phyloP scores from a whole-genome alignment of 1,140 invertebrate genomes.

The Littorina saxatilis region DNA sequence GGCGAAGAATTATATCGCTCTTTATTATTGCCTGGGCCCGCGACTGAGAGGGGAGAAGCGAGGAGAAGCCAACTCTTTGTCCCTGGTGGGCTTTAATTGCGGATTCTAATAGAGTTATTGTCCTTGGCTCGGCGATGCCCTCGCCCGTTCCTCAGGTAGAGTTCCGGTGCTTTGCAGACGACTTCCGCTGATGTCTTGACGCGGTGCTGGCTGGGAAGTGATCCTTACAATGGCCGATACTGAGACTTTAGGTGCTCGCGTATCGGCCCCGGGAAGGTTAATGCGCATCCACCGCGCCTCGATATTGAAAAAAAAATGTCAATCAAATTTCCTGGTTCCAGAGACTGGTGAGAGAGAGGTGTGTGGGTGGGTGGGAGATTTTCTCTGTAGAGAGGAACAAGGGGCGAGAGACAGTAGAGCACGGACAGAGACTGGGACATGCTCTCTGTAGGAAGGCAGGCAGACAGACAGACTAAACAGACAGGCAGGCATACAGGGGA shows the following conservation, averaged over 20 bases:
- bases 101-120: slow-evolving; percentile 42
- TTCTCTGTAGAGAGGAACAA: no score
- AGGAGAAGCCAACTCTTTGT: slow-evolving; percentile 32
- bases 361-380: no score
- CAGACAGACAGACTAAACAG: no score
- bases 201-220: slow-evolving; percentile 22
- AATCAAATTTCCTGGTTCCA: slow-evolving; percentile 37
- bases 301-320: slow-evolving; percentile 38
- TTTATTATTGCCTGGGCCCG: slow-evolving; percentile 37
- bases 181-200: slow-evolving; percentile 38
- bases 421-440: no score
- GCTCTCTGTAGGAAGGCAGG: no score
- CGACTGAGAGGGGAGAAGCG: no score
- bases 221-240: slow-evolving; percentile 25
- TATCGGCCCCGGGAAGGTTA: slow-evolving; percentile 8
- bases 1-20: slow-evolving; percentile 35
- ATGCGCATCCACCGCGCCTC: slow-evolving; percentile 32
- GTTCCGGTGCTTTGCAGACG: slow-evolving; percentile 39
- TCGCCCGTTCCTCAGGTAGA: slow-evolving; percentile 37
- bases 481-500: no score
- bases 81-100: slow-evolving; percentile 34
- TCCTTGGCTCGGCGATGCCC: slow-evolving; percentile 31
- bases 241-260: background rate
- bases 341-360: slow-evolving; percentile 1
- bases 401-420: no score